Percentiles rank a stretch among this genome's conserved stretches.
These are phyloP conservation scores for Propithecus deckenii DNA, from an alignment of 2,797 vertebrate species.

Conservation along the genomic window DNA sequence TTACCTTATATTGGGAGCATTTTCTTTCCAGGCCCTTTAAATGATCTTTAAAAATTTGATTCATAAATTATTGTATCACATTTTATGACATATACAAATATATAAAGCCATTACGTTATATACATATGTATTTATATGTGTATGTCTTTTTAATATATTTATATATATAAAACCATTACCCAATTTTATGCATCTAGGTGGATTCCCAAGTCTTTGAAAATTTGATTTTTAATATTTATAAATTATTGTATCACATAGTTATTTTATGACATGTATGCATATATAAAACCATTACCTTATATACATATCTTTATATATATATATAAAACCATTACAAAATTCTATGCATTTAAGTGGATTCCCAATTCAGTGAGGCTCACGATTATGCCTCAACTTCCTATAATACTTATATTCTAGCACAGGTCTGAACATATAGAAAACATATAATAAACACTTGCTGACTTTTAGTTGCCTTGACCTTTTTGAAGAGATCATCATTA, in stretches of 20 bases:
- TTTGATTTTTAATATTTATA: background rate
- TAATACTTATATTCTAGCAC: slow-evolving; percentile 1
- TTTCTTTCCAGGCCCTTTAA: background rate
- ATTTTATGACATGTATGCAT: background rate
- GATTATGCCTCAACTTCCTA: slow-evolving; percentile 1
- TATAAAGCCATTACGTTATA: background rate
- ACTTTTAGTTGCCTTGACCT: background rate
- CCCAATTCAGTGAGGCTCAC: slow-evolving; percentile 8
- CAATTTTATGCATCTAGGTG: too few species aligned
- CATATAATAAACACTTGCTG: slow-evolving; percentile 21
- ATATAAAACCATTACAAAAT: background rate
- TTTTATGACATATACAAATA: background rate
- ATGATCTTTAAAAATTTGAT: background rate
- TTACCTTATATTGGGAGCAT: background rate
- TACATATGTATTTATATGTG: background rate
- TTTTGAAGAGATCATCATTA: slow-evolving; percentile 43
- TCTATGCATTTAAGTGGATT: slow-evolving; percentile 22
- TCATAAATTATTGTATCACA: background rate
- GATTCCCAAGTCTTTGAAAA: too few species aligned
- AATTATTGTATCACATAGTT: background rate
- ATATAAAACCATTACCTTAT: background rate
- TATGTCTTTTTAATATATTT: too few species aligned
- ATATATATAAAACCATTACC: too few species aligned
- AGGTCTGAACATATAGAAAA: slow-evolving; percentile 26
- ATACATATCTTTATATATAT: background rate